phyloP scores from a whole-genome alignment of 2,113 vertebrate genomes.

The Sinocyclocheilus anophthalmus region DNA sequence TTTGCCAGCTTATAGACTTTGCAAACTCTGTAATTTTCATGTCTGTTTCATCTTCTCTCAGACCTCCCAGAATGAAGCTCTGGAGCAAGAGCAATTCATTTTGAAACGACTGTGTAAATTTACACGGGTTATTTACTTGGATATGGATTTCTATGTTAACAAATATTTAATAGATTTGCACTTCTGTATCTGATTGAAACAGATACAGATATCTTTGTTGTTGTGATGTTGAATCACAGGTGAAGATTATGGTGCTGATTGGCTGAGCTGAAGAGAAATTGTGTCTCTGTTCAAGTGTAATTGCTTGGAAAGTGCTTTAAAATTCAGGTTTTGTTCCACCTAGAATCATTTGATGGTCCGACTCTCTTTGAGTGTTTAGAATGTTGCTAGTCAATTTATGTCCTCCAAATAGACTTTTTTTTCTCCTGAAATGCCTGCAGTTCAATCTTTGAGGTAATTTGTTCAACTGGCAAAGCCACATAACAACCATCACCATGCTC shows the following conservation, averaged over 20 bases:
- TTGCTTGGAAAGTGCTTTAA: constrained; percentile 1
- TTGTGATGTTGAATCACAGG: background rate
- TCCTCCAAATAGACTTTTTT: background rate
- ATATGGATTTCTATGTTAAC: background rate
- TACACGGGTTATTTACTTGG: background rate
- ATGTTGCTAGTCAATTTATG: background rate
- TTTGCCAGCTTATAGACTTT: constrained; percentile 2
- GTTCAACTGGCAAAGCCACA: background rate
- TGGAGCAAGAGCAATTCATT: background rate
- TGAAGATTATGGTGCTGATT: background rate
- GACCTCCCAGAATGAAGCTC: background rate
- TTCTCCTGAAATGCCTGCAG: background rate
- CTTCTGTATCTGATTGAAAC: background rate
- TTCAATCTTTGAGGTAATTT: constrained; percentile 8
- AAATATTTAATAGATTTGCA: background rate
- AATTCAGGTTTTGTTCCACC: background rate
- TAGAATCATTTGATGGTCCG: background rate
- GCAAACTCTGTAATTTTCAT: background rate
- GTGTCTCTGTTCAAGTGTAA: background rate
- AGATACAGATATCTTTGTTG: background rate
- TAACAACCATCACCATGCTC: constrained; percentile 1
- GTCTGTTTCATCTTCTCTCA: background rate
- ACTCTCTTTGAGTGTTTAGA: background rate
- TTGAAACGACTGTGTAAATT: background rate
- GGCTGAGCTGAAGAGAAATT: background rate